phyloP scores from a whole-genome alignment of 2,113 vertebrate genomes.

The Turnix velox region DNA sequence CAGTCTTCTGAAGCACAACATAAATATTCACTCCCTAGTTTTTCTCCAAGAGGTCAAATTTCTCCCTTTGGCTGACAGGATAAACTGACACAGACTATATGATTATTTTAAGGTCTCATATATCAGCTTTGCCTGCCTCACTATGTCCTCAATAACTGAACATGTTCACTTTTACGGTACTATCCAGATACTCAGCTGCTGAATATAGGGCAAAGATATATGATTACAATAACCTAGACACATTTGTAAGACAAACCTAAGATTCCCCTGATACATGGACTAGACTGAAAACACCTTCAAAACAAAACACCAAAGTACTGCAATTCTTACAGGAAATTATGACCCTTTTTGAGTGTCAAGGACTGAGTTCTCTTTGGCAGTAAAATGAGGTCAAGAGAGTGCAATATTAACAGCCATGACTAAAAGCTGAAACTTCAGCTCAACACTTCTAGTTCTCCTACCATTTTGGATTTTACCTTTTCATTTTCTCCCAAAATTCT shows the following conservation, averaged over 20 bases:
- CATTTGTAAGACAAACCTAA: background rate
- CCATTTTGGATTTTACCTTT: background rate
- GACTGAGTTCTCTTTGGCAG: background rate
- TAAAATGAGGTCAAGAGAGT: background rate
- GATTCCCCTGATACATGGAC: background rate
- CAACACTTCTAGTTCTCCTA: background rate
- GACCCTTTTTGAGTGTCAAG: background rate
- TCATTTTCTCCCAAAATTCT: background rate
- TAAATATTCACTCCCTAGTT: background rate
- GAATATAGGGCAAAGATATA: background rate
- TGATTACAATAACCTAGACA: background rate
- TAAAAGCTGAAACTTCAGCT: background rate
- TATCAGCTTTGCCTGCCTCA: background rate
- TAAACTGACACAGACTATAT: background rate
- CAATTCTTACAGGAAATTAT: background rate
- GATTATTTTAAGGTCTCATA: background rate
- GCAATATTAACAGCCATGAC: background rate
- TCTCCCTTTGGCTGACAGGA: background rate
- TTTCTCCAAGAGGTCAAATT: background rate
- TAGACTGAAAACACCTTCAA: background rate
- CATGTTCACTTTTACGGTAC: background rate
- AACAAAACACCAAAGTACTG: background rate
- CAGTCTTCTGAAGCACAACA: background rate
- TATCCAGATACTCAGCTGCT: background rate
- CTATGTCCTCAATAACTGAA: background rate